Percentiles rank a stretch among this genome's conserved stretches.
Conservation (phyloP, 2,797 vertebrate species). For the Typhlichthys eigenmanni region DNA sequence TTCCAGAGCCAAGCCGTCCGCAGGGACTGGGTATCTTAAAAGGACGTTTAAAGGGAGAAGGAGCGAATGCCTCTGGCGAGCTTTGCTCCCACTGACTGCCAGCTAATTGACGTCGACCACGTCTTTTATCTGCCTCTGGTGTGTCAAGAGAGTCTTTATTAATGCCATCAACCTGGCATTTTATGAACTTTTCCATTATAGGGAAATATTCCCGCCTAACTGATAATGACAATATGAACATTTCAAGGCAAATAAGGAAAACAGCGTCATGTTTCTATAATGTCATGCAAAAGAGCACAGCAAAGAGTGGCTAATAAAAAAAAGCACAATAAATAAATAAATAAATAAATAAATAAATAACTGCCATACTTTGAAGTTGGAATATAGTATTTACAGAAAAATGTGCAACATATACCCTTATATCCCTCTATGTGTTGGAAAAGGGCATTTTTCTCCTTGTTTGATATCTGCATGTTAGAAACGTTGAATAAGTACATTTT, state of each 20-base stretch:
- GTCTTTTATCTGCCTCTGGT: slow-evolving; percentile 71
- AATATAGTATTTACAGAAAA: no score
- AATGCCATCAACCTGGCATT: neutral
- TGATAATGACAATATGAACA: no score
- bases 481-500: slow-evolving; percentile 56
- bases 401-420: neutral
- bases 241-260: no score
- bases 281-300: no score
- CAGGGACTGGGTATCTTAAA: slow-evolving; percentile 77
- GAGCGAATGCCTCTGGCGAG: slow-evolving; percentile 76
- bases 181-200: slow-evolving; percentile 19
- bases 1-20: slow-evolving; percentile 71
- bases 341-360: no score
- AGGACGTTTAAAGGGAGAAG: slow-evolving; percentile 76
- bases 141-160: no score
- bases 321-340: no score
- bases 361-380: no score
- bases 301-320: no score
- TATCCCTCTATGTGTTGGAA: slow-evolving; percentile 2
- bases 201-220: neutral
- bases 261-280: no score
- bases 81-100: slow-evolving; percentile 69
- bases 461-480: slow-evolving; percentile 58
- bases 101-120: slow-evolving; percentile 74
- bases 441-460: slow-evolving; percentile 17